These are phyloP conservation scores for Plecturocebus donacophilus DNA, from an alignment of 2,113 vertebrate genomes.

Conservation along the genomic window DNA sequence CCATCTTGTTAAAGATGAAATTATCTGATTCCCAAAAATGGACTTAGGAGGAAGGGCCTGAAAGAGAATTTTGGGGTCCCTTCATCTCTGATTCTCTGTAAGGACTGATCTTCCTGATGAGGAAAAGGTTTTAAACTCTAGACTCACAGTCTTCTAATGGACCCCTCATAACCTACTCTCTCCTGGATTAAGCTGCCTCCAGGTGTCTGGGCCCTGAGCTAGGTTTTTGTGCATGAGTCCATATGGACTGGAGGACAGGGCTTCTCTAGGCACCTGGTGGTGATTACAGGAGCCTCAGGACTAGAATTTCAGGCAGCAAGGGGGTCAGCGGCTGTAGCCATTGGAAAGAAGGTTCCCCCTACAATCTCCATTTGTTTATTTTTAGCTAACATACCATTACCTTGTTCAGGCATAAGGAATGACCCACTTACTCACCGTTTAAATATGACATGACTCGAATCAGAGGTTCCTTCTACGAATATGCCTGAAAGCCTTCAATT, in stretches of 20 bases:
- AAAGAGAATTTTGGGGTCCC: neutral
- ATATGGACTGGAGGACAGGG: neutral
- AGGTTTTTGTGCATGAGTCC: neutral
- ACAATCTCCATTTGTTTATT: neutral
- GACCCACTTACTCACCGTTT: neutral
- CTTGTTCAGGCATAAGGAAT: conserved; percentile 16
- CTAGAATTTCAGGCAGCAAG: neutral
- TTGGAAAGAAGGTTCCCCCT: neutral
- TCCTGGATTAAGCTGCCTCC: neutral
- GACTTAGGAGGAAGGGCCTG: neutral
- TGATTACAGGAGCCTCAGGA: neutral
- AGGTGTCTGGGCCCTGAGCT: neutral
- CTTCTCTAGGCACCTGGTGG: neutral
- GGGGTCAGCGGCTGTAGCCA: neutral
- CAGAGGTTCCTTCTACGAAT: neutral
- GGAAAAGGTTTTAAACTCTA: neutral
- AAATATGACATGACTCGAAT: neutral
- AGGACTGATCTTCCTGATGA: neutral
- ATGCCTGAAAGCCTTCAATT: neutral
- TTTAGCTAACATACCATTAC: neutral
- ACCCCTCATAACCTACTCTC: neutral
- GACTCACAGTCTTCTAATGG: neutral
- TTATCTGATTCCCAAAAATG: neutral
- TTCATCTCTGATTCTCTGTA: neutral
- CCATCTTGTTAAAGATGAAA: neutral